A percentile compares a stretch with the other conserved stretches of the same genome.
phyloP scores from a whole-genome alignment of 1,140 invertebrate species.

The Heliothis subflexa region DNA sequence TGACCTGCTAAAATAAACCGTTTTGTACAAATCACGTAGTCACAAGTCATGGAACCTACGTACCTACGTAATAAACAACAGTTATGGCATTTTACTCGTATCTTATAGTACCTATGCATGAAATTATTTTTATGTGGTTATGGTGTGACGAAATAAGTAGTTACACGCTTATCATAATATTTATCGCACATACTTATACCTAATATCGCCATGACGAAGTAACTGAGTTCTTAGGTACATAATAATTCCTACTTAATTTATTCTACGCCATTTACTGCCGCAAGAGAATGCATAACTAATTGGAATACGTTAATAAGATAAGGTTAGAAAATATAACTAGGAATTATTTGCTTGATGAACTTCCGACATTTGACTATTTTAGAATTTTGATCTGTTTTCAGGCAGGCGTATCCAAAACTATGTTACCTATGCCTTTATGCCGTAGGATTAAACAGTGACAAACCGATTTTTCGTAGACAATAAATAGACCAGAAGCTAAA shows the following conservation, averaged over 20 bases:
- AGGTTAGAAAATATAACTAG: background rate
- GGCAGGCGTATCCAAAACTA: no score
- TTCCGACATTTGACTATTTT: background rate
- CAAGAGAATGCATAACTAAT: background rate
- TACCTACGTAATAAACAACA: constrained; percentile 29
- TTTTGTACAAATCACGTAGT: constrained; percentile 12
- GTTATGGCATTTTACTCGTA: constrained; percentile 34
- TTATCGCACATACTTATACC: constrained; percentile 4
- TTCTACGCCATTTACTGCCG: background rate
- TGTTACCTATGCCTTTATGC: no score
- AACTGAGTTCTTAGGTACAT: background rate
- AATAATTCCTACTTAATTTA: background rate
- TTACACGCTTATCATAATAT: constrained; percentile 2
- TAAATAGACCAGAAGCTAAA: no score
- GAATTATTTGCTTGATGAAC: background rate
- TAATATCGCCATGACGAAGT: background rate
- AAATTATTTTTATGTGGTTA: constrained; percentile 16
- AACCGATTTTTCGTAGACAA: no score
- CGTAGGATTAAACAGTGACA: no score
- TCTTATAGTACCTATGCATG: constrained; percentile 8
- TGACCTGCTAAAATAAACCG: constrained; percentile 21
- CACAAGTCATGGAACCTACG: background rate
- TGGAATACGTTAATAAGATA: background rate
- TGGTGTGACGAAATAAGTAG: constrained; percentile 8
- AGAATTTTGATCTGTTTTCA: no score